phyloP scores from a whole-genome alignment of 2,888 invertebrate genomes.

The Andrena bucephala region DNA sequence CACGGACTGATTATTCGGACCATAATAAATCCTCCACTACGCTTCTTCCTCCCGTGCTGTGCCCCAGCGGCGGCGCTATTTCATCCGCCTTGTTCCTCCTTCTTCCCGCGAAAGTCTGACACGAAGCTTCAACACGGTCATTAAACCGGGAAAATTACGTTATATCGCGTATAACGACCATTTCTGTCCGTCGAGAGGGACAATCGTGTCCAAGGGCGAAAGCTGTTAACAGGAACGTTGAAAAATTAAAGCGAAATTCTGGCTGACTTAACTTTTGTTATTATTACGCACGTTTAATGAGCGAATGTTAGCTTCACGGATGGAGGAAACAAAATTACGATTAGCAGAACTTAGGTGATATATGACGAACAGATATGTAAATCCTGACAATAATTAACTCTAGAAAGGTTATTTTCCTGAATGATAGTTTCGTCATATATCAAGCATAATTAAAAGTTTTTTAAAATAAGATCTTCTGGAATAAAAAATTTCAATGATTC shows the following conservation, averaged over 20 bases:
- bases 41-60: constrained; percentile 53
- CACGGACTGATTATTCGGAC: constrained; percentile 63
- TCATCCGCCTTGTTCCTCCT: constrained; percentile 45
- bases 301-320: neutral
- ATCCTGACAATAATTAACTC: no score
- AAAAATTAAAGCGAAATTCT: constrained; percentile 63
- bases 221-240: constrained; percentile 57
- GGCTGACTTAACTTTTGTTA: neutral
- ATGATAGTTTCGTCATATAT: no score
- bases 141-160: constrained; percentile 74
- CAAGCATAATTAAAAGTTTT: no score
- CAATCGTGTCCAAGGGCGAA: constrained; percentile 58
- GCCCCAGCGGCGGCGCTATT: constrained; percentile 31
- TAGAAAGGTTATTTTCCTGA: no score
- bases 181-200: constrained; percentile 48
- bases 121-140: constrained; percentile 62
- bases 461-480: no score
- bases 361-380: no score
- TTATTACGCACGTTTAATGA: constrained; percentile 5
- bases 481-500: no score
- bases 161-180: constrained; percentile 70
- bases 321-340: no score
- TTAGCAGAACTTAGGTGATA: no score
- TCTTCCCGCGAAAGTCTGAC: constrained; percentile 35
- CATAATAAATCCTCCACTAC: constrained; percentile 64